Conservation (phyloP, 2,113 vertebrate genomes). For the Mola mola region DNA sequence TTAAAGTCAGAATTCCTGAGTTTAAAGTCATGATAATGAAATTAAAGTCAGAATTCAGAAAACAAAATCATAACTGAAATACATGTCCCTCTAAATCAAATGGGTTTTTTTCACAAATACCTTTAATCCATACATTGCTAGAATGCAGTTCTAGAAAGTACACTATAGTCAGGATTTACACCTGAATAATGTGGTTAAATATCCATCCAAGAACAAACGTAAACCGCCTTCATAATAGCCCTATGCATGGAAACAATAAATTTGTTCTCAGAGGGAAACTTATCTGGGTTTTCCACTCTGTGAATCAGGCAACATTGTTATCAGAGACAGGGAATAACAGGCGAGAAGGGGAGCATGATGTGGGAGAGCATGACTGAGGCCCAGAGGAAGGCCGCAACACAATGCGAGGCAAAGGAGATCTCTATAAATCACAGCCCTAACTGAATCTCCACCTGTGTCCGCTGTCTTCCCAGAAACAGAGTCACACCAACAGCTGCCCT, state of each 20-base stretch:
- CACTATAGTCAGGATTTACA: no score
- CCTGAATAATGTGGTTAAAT: no score
- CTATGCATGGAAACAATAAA: constrained; percentile 47
- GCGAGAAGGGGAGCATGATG: constrained; percentile 37
- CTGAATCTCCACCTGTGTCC: constrained; percentile 79
- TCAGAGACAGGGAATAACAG: constrained; percentile 46
- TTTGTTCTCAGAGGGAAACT: constrained; percentile 38
- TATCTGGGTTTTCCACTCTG: constrained; percentile 54
- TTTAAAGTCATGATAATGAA: no score
- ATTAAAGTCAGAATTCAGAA: no score
- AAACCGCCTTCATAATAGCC: constrained; percentile 35
- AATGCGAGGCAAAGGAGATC: constrained; percentile 65
- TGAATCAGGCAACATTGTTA: constrained; percentile 67
- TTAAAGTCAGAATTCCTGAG: no score
- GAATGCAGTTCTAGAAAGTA: no score
- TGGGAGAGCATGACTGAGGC: constrained; percentile 47
- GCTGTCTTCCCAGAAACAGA: constrained; percentile 68
- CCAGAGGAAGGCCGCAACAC: constrained; percentile 72
- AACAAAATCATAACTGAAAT: no score
- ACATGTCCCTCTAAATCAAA: no score
- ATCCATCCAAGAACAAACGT: constrained; percentile 20
- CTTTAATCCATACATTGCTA: no score
- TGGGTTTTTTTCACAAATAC: no score
- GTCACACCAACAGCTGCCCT: constrained; percentile 59
- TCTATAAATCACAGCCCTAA: constrained; percentile 75